Evolutionary conservation across 2,888 invertebrate species (phyloP).

Genomic region (Megalurothrips usitatus): DNA sequence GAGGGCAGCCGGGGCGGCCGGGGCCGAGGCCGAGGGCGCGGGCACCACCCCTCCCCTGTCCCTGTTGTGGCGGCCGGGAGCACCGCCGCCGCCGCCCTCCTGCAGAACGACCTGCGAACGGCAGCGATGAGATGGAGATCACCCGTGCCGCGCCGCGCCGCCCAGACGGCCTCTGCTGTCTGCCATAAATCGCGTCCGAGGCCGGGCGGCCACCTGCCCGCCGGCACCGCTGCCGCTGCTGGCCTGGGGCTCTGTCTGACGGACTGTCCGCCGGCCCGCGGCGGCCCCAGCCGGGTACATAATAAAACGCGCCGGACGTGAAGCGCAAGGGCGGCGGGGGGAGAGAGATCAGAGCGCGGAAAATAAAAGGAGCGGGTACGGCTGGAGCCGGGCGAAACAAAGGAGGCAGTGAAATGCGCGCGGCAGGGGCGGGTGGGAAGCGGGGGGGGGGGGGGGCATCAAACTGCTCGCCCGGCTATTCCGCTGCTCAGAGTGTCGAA

Average conservation of each 20-base stretch:
- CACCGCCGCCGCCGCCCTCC: no score
- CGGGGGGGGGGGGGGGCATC: background rate
- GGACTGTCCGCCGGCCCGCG: no score
- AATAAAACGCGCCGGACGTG: background rate
- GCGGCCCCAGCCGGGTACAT: no score
- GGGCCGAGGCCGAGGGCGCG: background rate
- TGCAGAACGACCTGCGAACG: no score
- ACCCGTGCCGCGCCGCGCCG: no score
- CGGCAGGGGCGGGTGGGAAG: background rate
- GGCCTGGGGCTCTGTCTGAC: no score
- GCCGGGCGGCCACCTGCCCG: no score
- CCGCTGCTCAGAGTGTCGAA: background rate
- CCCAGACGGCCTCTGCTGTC: background rate
- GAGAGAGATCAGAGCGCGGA: background rate
- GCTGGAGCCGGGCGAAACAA: background rate
- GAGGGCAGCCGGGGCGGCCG: background rate
- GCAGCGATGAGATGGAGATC: no score
- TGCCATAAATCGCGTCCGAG: no score
- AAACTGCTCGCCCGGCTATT: slow-evolving; percentile 19
- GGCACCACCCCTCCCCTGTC: no score
- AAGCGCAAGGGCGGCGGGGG: background rate
- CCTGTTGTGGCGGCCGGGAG: no score
- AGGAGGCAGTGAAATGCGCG: slow-evolving; percentile 3
- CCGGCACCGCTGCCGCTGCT: no score
- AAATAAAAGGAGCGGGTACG: background rate